These are phyloP conservation scores for Prionace glauca DNA, from an alignment of 2,797 vertebrate species.

Conservation along the genomic window DNA sequence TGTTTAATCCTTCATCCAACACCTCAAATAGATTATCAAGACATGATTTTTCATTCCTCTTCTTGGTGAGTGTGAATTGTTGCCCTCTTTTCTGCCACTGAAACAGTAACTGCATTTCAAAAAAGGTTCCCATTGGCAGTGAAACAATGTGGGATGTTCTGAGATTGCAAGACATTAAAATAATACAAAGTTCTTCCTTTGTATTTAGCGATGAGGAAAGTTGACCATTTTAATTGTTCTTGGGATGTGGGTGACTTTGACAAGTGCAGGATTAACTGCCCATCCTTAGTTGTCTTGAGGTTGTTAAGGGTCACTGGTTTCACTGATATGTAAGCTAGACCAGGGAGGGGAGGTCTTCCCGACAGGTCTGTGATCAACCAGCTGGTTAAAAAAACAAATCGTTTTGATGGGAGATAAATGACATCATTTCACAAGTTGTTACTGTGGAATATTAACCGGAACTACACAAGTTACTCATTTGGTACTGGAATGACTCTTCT, in stretches of 20 bases:
- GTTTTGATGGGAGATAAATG: background rate
- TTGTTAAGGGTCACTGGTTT: background rate
- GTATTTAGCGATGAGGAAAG: background rate
- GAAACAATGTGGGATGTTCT: background rate
- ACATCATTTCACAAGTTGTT: background rate
- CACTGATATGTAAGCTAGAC: too few relatives aligned
- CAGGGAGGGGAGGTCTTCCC: too few relatives aligned
- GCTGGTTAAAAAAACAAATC: background rate
- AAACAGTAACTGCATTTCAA: background rate
- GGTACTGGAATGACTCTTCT: background rate
- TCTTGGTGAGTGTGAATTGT: background rate
- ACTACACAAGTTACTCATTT: background rate
- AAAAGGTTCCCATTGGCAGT: background rate
- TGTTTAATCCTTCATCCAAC: background rate
- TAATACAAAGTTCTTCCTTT: background rate
- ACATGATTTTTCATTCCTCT: background rate
- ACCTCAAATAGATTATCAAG: background rate
- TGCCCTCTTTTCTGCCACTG: background rate
- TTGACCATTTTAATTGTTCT: background rate
- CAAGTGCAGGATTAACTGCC: background rate
- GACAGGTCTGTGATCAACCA: background rate
- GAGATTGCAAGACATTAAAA: background rate
- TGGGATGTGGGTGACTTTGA: background rate
- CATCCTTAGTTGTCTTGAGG: background rate
- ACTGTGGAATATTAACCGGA: background rate